Evolutionary conservation across 2,113 vertebrate genomes (phyloP).

Genomic region (Tachysurus fulvidraco): DNA sequence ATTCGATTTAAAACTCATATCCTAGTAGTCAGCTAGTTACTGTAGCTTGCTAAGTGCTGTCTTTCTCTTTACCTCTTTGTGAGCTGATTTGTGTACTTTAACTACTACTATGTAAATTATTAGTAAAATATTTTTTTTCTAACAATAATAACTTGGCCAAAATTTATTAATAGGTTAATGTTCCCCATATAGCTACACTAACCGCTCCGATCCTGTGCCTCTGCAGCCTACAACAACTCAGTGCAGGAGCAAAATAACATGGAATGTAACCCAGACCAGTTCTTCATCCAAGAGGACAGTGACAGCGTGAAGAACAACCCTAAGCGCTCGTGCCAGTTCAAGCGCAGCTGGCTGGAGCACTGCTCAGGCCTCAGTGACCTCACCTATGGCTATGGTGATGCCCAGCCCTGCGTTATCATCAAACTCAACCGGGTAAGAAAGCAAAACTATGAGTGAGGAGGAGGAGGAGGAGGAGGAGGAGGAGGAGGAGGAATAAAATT

Average conservation of each 20-base stretch:
- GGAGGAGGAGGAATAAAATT: constrained; percentile 7
- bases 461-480: too few relatives aligned
- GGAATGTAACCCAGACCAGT: constrained; percentile 74
- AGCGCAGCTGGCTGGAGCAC: constrained; percentile 73
- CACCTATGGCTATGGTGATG: constrained; percentile 81
- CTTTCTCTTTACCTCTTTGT: neutral
- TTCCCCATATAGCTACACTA: neutral
- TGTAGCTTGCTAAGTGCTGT: neutral
- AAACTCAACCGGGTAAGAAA: constrained; percentile 86
- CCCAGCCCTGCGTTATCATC: constrained; percentile 87
- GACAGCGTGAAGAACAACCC: constrained; percentile 85
- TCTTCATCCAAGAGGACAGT: constrained; percentile 81
- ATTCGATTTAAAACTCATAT: neutral
- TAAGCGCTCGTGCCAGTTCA: constrained; percentile 88
- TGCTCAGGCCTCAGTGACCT: constrained; percentile 81
- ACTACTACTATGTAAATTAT: neutral
- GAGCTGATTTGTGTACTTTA: neutral
- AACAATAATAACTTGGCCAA: neutral
- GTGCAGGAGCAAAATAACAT: constrained; percentile 79
- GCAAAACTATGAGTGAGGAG: neutral
- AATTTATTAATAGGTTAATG: neutral
- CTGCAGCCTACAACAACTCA: constrained; percentile 82
- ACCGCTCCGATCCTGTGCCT: constrained; percentile 37
- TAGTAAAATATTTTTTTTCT: neutral
- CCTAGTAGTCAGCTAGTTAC: neutral